phyloP scores from a whole-genome alignment of 1,140 invertebrate species.

The Pristionchus pacificus region DNA sequence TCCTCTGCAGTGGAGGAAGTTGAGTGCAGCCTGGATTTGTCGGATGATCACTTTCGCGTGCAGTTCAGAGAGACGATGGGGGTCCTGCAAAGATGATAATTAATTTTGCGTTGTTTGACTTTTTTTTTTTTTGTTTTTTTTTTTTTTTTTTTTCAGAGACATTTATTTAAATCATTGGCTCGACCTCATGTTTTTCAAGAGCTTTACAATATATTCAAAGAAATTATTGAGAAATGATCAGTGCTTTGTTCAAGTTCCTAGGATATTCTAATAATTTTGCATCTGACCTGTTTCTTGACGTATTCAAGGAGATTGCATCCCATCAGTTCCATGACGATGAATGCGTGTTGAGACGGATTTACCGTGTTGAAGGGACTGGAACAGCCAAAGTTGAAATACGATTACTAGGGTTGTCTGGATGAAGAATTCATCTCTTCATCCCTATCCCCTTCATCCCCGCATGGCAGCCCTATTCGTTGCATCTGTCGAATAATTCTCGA shows the following conservation, averaged over 20 bases:
- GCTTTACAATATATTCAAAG: too few relatives aligned
- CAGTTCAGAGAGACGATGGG: neutral
- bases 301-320: neutral
- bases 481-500: neutral
- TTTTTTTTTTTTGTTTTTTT: neutral
- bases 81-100: neutral
- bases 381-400: neutral
- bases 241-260: too few relatives aligned
- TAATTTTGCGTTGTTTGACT: neutral
- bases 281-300: neutral
- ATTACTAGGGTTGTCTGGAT: too few relatives aligned
- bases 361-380: neutral
- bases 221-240: neutral
- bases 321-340: neutral
- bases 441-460: too few relatives aligned
- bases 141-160: neutral
- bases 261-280: neutral
- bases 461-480: neutral
- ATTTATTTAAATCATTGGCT: too few relatives aligned
- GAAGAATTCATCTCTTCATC: too few relatives aligned
- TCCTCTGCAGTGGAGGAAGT: neutral
- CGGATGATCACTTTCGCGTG: neutral
- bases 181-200: too few relatives aligned
- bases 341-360: neutral
- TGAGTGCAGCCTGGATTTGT: neutral